phyloP scores from a whole-genome alignment of 2,888 invertebrate genomes.

The Idaea biselata region DNA sequence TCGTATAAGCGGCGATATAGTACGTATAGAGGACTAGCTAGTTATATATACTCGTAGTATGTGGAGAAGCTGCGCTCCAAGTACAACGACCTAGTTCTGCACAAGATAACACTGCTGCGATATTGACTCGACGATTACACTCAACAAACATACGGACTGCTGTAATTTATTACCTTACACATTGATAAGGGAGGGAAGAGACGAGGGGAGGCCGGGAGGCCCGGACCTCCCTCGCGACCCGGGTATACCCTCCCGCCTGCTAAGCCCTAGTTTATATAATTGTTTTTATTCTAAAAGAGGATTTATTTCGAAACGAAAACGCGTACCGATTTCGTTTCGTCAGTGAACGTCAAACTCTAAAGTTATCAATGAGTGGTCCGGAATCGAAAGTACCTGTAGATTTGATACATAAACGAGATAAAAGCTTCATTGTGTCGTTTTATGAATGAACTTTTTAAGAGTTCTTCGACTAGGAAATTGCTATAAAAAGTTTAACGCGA shows the following conservation, averaged over 20 bases:
- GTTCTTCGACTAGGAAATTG: background rate
- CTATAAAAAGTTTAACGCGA: background rate
- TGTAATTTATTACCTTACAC: conserved; percentile 17
- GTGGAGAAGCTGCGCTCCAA: conserved; percentile 37
- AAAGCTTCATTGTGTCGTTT: background rate
- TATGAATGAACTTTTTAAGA: background rate
- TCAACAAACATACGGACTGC: conserved; percentile 24
- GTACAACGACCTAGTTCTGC: conserved; percentile 59
- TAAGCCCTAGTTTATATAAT: conserved; percentile 24
- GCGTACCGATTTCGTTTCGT: background rate
- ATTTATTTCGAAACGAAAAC: background rate
- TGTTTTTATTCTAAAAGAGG: conserved; percentile 5
- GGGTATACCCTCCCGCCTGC: conserved; percentile 19
- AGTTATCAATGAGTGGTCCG: background rate
- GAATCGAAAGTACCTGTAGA: conserved; percentile 1
- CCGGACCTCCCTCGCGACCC: conserved; percentile 28
- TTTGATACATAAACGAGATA: background rate
- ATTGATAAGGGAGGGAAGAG: conserved; percentile 26
- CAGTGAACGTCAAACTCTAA: background rate
- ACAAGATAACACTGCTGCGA: conserved; percentile 45
- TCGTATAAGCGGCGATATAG: too few relatives aligned
- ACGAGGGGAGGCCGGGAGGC: conserved; percentile 16
- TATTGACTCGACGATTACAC: conserved; percentile 53
- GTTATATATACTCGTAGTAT: too few relatives aligned
- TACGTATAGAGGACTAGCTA: background rate